A percentile compares a stretch with the other conserved stretches of the same genome.
phyloP scores from a whole-genome alignment of 2,797 vertebrate genomes.

The Melanogrammus aeglefinus region DNA sequence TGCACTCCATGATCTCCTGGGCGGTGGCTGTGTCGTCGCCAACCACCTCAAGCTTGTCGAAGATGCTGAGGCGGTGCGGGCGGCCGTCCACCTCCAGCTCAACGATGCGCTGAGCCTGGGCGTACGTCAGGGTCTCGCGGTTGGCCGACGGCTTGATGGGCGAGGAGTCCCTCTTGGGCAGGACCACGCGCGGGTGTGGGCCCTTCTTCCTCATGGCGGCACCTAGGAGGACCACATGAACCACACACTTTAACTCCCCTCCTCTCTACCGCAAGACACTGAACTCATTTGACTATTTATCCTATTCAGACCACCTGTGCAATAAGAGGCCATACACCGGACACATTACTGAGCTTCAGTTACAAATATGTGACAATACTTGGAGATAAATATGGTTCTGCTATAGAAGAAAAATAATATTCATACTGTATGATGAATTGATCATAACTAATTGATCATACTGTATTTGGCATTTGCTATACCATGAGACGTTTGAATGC shows the following conservation, averaged over 20 bases:
- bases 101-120: slow-evolving; percentile 96
- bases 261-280: too few species aligned
- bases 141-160: slow-evolving; percentile 94
- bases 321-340: too few species aligned
- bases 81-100: slow-evolving; percentile 97
- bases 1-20: slow-evolving; percentile 95
- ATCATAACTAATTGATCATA: too few species aligned
- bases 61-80: slow-evolving; percentile 93
- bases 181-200: slow-evolving; percentile 82
- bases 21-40: slow-evolving; percentile 90
- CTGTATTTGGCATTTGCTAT: too few species aligned
- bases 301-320: too few species aligned
- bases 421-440: too few species aligned
- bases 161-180: slow-evolving; percentile 82
- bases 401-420: too few species aligned
- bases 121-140: slow-evolving; percentile 93
- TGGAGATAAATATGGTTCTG: too few species aligned
- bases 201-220: slow-evolving; percentile 92
- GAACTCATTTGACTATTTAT: too few species aligned
- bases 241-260: background rate
- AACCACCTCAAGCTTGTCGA: slow-evolving; percentile 91
- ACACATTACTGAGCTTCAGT: too few species aligned
- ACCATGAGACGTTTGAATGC: too few species aligned
- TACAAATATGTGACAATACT: too few species aligned
- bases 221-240: slow-evolving; percentile 21